Evolutionary conservation across 2,113 vertebrate species (phyloP).

Genomic region (Epinephelus lanceolatus): DNA sequence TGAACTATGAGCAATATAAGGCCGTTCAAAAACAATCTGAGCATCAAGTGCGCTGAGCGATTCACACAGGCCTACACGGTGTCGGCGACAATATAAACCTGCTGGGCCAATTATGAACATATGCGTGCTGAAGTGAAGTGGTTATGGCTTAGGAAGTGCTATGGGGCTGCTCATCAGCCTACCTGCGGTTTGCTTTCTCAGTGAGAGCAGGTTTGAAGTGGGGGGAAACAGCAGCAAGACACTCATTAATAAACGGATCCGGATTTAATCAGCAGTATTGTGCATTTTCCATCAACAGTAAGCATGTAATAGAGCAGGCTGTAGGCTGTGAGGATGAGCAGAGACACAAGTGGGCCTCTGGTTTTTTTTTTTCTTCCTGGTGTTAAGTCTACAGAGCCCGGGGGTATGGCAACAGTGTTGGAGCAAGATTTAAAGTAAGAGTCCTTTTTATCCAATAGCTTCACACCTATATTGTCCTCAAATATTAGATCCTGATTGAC

Average conservation of each 20-base stretch:
- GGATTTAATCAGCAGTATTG: constrained; percentile 43
- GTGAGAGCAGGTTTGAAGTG: constrained; percentile 42
- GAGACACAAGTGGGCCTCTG: constrained; percentile 41
- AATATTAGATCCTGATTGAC: constrained; percentile 32
- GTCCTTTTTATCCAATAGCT: constrained; percentile 21
- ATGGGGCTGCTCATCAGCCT: constrained; percentile 27
- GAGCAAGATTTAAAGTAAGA: constrained; percentile 45
- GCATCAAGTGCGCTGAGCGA: constrained; percentile 70
- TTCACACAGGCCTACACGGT: constrained; percentile 44
- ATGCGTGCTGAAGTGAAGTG: constrained; percentile 40
- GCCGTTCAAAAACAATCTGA: constrained; percentile 72
- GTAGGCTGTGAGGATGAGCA: constrained; percentile 16
- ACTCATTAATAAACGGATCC: constrained; percentile 65
- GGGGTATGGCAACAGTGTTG: constrained; percentile 55
- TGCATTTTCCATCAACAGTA: constrained; percentile 27
- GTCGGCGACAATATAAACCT: constrained; percentile 30
- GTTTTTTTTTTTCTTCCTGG: constrained; percentile 4
- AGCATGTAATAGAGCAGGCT: constrained; percentile 25
- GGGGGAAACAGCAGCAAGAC: constrained; percentile 57
- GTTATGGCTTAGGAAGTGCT: constrained; percentile 43
- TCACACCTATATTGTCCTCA: constrained; percentile 30
- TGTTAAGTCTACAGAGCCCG: constrained; percentile 23
- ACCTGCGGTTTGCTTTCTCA: constrained; percentile 59
- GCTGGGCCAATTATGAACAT: constrained; percentile 44
- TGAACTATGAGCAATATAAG: constrained; percentile 65